Conservation (phyloP, 2,888 invertebrate genomes). For the Nudaria mundana region DNA sequence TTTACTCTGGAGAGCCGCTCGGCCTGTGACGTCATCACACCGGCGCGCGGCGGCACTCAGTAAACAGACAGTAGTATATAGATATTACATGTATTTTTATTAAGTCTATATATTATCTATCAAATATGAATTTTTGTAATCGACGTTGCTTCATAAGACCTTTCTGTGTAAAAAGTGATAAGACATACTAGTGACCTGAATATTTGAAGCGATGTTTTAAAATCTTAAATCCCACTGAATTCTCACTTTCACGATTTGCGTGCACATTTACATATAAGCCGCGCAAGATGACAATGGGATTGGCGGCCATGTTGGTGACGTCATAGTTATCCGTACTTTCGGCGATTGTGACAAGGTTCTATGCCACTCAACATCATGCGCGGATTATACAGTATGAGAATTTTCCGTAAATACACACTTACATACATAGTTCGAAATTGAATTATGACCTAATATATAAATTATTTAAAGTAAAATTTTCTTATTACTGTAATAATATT, state of each 20-base stretch:
- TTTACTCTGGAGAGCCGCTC: constrained; percentile 54
- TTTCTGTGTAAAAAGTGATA: constrained; percentile 78
- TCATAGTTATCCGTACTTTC: too few species aligned
- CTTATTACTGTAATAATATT: constrained; percentile 79
- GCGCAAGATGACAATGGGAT: too few species aligned
- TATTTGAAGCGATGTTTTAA: constrained; percentile 74
- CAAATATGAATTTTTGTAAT: constrained; percentile 80
- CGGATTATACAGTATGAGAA: constrained; percentile 70
- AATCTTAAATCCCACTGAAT: constrained; percentile 75
- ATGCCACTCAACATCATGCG: too few species aligned
- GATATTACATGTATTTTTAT: constrained; percentile 79
- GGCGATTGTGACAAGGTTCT: too few species aligned
- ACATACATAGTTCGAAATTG: constrained; percentile 69
- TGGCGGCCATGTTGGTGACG: too few species aligned
- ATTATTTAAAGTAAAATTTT: constrained; percentile 76
- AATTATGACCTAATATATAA: constrained; percentile 74
- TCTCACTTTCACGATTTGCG: constrained; percentile 76
- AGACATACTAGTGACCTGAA: constrained; percentile 81
- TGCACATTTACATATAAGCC: constrained; percentile 76
- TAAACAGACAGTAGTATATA: constrained; percentile 71
- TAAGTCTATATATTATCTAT: constrained; percentile 72
- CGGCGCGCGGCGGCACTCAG: too few species aligned
- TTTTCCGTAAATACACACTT: constrained; percentile 63
- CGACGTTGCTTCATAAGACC: constrained; percentile 80
- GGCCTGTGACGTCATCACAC: constrained; percentile 21